Evolutionary conservation across 23 tunicate species (phyloP).

Genomic region (Botrylloides violaceus): DNA sequence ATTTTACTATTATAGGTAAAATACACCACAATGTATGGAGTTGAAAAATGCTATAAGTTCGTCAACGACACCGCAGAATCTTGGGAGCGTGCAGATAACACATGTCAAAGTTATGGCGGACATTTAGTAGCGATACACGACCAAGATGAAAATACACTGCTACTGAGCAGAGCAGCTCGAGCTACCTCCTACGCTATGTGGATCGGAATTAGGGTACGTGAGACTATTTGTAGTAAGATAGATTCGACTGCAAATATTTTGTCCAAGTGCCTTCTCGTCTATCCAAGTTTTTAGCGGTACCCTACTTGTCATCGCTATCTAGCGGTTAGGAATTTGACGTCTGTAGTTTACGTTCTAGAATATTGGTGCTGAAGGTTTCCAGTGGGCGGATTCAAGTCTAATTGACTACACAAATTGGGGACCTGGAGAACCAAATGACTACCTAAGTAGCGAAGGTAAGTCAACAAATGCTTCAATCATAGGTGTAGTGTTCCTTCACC

Average conservation of each 20-base stretch:
- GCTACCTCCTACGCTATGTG: constrained; percentile 25
- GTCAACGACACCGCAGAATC: constrained; percentile 17
- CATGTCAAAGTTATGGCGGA: constrained; percentile 57
- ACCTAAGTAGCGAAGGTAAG: constrained; percentile 74
- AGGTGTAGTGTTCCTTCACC: no score
- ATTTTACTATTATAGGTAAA: constrained; percentile 14
- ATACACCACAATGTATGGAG: constrained; percentile 23
- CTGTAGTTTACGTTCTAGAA: constrained; percentile 54
- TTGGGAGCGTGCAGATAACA: constrained; percentile 46
- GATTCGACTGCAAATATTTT: no score
- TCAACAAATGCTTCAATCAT: neutral
- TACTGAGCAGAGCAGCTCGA: constrained; percentile 39
- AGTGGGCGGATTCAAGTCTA: constrained; percentile 63
- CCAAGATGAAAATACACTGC: constrained; percentile 47
- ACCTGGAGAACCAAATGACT: constrained; percentile 87
- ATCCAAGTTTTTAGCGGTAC: no score
- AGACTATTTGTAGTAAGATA: no score
- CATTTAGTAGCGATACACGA: constrained; percentile 79
- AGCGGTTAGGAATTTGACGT: no score
- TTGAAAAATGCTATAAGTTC: constrained; percentile 77
- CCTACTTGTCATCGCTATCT: no score
- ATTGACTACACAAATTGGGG: constrained; percentile 74
- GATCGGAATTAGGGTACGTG: constrained; percentile 71
- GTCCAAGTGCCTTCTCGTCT: no score
- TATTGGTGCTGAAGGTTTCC: constrained; percentile 51